Evolutionary conservation across 2,113 vertebrate species (phyloP).

Genomic region (Melanocharis versteri): DNA sequence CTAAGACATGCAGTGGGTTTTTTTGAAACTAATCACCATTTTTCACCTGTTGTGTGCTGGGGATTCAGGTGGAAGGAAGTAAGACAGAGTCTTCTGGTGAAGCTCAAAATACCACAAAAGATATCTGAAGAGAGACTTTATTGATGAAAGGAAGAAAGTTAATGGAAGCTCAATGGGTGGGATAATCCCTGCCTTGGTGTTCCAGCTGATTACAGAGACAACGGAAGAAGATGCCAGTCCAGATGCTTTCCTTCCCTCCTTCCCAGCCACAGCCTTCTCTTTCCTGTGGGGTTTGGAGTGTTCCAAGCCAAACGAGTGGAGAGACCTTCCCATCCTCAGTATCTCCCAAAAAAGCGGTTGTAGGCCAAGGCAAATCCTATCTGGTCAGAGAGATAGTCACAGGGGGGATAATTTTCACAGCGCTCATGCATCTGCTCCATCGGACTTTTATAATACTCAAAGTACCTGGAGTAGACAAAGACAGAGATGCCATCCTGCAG

Average conservation of each 20-base stretch:
- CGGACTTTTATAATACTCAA: slow-evolving; percentile 5
- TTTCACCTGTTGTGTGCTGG: neutral
- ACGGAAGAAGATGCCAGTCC: neutral
- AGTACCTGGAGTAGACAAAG: slow-evolving; percentile 39
- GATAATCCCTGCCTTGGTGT: neutral
- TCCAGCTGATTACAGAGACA: neutral
- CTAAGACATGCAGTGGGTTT: neutral
- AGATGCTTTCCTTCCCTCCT: neutral
- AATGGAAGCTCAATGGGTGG: neutral
- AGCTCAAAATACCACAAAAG: neutral
- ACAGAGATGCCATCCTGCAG: neutral
- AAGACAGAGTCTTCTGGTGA: neutral
- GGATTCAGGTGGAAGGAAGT: neutral
- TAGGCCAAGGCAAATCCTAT: slow-evolving; percentile 77
- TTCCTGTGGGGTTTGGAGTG: neutral
- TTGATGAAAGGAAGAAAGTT: neutral
- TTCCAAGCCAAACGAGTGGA: neutral
- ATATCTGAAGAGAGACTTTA: neutral
- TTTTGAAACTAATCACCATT: neutral
- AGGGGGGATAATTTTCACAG: slow-evolving; percentile 76
- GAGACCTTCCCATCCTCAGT: slow-evolving; percentile 27
- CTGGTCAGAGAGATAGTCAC: slow-evolving; percentile 76
- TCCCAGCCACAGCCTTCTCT: neutral
- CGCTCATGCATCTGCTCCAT: slow-evolving; percentile 72
- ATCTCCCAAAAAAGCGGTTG: slow-evolving; percentile 75